Percentiles rank a stretch among this genome's conserved stretches.
phyloP scores from a whole-genome alignment of 2,113 vertebrate genomes.

The Bungarus multicinctus region DNA sequence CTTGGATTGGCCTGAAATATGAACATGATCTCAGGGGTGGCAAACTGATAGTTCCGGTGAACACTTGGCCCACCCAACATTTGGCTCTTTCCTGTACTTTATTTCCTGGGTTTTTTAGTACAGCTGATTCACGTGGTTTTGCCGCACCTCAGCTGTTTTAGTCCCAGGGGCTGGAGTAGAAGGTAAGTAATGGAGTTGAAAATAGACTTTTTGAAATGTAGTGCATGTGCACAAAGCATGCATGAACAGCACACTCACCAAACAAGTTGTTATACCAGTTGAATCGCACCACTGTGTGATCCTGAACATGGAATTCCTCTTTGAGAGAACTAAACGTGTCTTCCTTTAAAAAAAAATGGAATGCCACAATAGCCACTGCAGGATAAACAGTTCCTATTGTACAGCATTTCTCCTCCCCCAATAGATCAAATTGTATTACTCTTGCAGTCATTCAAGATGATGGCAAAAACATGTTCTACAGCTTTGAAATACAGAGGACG shows the following conservation, averaged over 20 bases:
- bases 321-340: not conserved
- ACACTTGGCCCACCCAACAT: too few relatives aligned
- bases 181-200: too few relatives aligned
- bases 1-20: not conserved
- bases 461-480: not conserved
- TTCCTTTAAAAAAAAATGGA: not conserved
- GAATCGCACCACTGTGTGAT: not conserved
- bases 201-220: too few relatives aligned
- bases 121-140: too few relatives aligned
- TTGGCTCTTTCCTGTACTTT: too few relatives aligned
- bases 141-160: too few relatives aligned
- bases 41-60: too few relatives aligned
- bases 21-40: not conserved
- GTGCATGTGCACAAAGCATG: too few relatives aligned
- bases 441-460: not conserved
- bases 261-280: too few relatives aligned
- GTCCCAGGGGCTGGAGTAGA: too few relatives aligned
- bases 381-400: not conserved
- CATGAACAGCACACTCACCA: too few relatives aligned
- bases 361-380: not conserved
- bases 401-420: not conserved
- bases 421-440: not conserved
- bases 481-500: constrained; percentile 16
- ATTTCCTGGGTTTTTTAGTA: too few relatives aligned
- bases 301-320: not conserved